phyloP scores from a whole-genome alignment of 2,797 vertebrate species.

The Vultur gryphus region DNA sequence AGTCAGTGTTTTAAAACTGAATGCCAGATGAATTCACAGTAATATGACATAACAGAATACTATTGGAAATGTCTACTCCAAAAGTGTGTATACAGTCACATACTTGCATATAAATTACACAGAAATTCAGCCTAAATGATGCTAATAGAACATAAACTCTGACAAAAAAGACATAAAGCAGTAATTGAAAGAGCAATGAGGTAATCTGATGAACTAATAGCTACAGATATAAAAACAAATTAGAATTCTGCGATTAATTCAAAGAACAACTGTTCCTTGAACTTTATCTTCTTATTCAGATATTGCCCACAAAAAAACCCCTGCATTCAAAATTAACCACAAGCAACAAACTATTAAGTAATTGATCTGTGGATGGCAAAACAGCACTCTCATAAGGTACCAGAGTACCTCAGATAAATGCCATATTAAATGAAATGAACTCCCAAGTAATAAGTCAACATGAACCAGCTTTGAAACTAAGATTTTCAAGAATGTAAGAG shows the following conservation, averaged over 20 bases:
- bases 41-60: slow-evolving; percentile 44
- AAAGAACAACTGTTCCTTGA: neutral
- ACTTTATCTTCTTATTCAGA: neutral
- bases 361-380: neutral
- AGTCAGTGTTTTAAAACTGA: slow-evolving; percentile 24
- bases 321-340: neutral
- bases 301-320: neutral
- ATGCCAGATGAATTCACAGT: slow-evolving; percentile 50
- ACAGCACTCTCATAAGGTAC: neutral
- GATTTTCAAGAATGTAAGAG: neutral
- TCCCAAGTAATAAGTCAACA: neutral
- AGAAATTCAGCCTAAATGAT: slow-evolving; percentile 31
- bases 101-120: slow-evolving; percentile 25
- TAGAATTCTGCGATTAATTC: neutral
- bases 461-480: neutral
- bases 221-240: neutral
- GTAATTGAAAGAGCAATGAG: slow-evolving; percentile 1
- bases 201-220: neutral
- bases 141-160: slow-evolving; percentile 13
- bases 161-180: slow-evolving; percentile 23
- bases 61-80: neutral
- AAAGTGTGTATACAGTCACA: neutral
- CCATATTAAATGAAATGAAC: neutral
- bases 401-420: neutral
- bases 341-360: neutral